Conservation (phyloP, 1,140 invertebrate species). For the Frieseomelitta varia region DNA sequence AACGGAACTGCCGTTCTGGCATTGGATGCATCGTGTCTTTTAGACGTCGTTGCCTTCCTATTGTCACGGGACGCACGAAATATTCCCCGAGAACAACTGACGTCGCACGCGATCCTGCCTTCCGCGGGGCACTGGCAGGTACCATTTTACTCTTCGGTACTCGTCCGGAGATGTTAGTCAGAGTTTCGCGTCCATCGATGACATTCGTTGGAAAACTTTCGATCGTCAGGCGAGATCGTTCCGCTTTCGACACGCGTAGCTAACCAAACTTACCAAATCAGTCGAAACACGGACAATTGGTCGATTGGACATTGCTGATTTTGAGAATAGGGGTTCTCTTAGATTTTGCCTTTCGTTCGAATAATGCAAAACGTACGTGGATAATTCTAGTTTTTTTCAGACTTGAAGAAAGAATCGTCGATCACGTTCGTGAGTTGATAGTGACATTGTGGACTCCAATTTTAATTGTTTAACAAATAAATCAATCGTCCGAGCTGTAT, state of each 20-base stretch:
- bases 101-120: constrained; percentile 78
- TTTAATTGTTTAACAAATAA: too few species aligned
- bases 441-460: background rate
- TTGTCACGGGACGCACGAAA: constrained; percentile 79
- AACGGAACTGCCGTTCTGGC: constrained; percentile 10
- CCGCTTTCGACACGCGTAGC: background rate
- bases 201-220: background rate
- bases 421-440: background rate
- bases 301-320: too few species aligned
- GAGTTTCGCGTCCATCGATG: background rate
- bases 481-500: too few species aligned
- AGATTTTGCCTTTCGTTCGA: background rate
- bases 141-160: constrained; percentile 59
- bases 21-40: constrained; percentile 73
- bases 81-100: constrained; percentile 71
- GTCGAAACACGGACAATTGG: too few species aligned
- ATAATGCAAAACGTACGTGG: too few species aligned
- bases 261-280: too few species aligned
- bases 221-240: background rate
- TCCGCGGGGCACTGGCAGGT: constrained; percentile 65
- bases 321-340: too few species aligned
- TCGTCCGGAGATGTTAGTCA: background rate
- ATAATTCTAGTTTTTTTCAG: too few species aligned
- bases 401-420: too few species aligned
- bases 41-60: constrained; percentile 62